Evolutionary conservation across 2,888 invertebrate genomes (phyloP).

Genomic region (Agrilus cyanescens): DNA sequence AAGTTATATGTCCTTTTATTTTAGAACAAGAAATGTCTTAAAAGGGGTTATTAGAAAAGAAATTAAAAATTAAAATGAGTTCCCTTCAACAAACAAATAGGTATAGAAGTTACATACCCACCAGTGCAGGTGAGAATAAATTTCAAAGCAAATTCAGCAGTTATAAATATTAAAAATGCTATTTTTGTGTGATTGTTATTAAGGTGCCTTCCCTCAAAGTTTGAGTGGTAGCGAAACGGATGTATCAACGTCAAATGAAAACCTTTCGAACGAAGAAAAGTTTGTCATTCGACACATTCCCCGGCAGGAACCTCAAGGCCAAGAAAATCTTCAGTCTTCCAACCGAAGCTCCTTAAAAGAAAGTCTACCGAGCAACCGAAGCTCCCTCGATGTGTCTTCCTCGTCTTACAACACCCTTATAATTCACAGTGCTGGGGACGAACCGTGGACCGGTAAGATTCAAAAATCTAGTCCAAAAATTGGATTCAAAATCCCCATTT

Average conservation of each 20-base stretch:
- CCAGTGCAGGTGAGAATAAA: conserved; percentile 21
- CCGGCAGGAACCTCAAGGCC: conserved; percentile 84
- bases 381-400: conserved; percentile 61
- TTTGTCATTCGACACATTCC: conserved; percentile 72
- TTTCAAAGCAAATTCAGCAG: neutral
- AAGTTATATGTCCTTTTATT: no score
- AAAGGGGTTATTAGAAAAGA: neutral
- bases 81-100: conserved; percentile 28
- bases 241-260: conserved; percentile 82
- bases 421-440: conserved; percentile 65
- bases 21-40: neutral
- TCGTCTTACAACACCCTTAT: conserved; percentile 76
- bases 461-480: neutral
- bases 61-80: conserved; percentile 14
- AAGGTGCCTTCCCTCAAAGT: conserved; percentile 54
- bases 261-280: conserved; percentile 73
- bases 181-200: conserved; percentile 4
- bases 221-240: conserved; percentile 82
- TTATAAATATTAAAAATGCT: no score
- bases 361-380: conserved; percentile 48
- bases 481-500: neutral
- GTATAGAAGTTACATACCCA: conserved; percentile 24
- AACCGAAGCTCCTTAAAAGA: conserved; percentile 50
- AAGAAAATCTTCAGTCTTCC: conserved; percentile 60
- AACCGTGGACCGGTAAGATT: conserved; percentile 51